Percentiles rank a stretch among this genome's conserved stretches.
Evolutionary conservation across 2,113 vertebrate genomes (phyloP).

Genomic region (Neogale vison): DNA sequence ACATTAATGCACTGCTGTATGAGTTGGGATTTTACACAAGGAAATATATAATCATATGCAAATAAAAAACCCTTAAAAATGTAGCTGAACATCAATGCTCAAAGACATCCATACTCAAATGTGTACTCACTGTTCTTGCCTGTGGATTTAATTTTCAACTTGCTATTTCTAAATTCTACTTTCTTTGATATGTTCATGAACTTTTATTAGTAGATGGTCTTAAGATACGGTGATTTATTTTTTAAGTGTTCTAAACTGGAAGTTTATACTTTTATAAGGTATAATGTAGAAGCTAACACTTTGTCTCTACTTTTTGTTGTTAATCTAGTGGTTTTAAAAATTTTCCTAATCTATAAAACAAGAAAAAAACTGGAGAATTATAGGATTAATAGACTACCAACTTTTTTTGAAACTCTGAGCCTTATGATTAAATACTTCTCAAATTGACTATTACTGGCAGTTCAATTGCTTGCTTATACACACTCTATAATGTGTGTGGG

Average conservation of each 20-base stretch:
- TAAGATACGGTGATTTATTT: not conserved
- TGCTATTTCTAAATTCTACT: not conserved
- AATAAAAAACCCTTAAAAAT: not conserved
- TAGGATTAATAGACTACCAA: not conserved
- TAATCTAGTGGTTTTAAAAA: not conserved
- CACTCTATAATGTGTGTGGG: not conserved
- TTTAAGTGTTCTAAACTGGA: not conserved
- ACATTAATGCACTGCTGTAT: not conserved
- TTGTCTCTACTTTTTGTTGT: not conserved
- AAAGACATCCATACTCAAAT: not conserved
- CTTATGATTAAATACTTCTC: not conserved
- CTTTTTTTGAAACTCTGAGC: not conserved
- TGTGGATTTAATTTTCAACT: not conserved
- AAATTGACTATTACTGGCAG: not conserved
- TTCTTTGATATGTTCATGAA: not conserved
- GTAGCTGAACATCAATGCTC: not conserved
- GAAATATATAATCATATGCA: not conserved
- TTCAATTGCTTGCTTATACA: not conserved
- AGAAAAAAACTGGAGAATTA: not conserved
- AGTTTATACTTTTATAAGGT: no score
- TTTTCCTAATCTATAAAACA: not conserved
- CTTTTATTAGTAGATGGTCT: not conserved
- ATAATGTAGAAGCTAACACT: not conserved
- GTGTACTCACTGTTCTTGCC: not conserved
- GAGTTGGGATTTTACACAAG: conserved; percentile 11